Evolutionary conservation across 1,140 invertebrate species (phyloP).

Genomic region (Eumaeus atala): DNA sequence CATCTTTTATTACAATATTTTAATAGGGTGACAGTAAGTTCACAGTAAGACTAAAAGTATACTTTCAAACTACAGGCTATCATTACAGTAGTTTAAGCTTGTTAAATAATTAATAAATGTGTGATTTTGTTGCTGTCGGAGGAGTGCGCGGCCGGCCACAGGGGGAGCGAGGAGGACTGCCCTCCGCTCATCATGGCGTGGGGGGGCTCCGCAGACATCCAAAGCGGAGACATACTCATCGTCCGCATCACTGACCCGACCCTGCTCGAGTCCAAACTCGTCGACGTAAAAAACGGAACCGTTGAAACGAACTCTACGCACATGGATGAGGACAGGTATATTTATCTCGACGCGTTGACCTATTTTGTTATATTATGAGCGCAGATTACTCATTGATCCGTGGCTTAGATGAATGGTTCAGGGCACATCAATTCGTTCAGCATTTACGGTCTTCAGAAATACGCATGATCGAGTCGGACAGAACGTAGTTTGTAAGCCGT

Average conservation of each 20-base stretch:
- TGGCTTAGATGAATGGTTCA: conserved; percentile 11
- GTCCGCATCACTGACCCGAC: conserved; percentile 80
- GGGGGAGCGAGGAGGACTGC: conserved; percentile 67
- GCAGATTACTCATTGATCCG: conserved; percentile 27
- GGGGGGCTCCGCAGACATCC: conserved; percentile 78
- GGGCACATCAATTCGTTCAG: background rate
- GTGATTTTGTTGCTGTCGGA: conserved; percentile 67
- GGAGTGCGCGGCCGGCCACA: conserved; percentile 60
- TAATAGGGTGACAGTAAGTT: too few relatives aligned
- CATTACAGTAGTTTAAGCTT: background rate
- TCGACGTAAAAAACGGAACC: conserved; percentile 40
- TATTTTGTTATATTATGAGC: conserved; percentile 18
- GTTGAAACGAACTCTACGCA: conserved; percentile 39
- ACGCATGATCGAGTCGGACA: too few relatives aligned
- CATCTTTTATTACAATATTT: too few relatives aligned
- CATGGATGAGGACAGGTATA: conserved; percentile 42
- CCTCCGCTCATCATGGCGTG: conserved; percentile 75
- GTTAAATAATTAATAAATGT: conserved; percentile 25
- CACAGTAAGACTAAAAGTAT: too few relatives aligned
- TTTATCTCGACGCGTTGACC: conserved; percentile 19
- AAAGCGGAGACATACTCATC: conserved; percentile 80
- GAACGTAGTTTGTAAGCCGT: too few relatives aligned
- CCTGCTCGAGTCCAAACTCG: conserved; percentile 43
- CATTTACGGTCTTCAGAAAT: too few relatives aligned
- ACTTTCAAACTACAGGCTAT: too few relatives aligned